Evolutionary conservation across 1,140 invertebrate species (phyloP).

Genomic region (Caenorhabditis remanei): DNA sequence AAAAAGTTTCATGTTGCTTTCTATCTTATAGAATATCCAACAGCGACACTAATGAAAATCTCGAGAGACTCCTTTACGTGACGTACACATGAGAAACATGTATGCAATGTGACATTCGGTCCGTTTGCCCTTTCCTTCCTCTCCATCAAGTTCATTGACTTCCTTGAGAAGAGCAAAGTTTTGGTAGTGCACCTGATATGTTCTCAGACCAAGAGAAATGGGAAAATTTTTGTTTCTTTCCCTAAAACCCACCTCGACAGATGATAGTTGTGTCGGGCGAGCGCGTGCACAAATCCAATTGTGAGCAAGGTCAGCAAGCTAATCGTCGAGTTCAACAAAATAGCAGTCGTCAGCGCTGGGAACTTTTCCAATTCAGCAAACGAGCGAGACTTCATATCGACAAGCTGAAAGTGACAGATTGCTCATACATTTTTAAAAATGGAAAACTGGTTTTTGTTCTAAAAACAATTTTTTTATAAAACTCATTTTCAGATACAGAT

Average conservation of each 20-base stretch:
- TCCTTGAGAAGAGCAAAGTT: background rate
- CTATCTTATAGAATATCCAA: background rate
- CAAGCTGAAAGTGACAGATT: constrained; percentile 16
- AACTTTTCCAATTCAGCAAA: constrained; percentile 51
- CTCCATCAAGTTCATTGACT: constrained; percentile 8
- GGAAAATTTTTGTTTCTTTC: background rate
- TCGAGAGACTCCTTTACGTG: constrained; percentile 52
- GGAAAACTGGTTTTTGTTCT: background rate
- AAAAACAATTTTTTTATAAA: background rate
- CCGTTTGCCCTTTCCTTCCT: background rate
- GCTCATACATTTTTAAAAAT: background rate
- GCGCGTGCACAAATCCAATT: constrained; percentile 54
- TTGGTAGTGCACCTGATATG: background rate
- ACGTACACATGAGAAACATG: constrained; percentile 24
- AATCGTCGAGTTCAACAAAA: constrained; percentile 57
- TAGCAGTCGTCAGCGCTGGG: constrained; percentile 30
- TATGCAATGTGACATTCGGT: constrained; percentile 44
- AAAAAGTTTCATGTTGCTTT: constrained; percentile 38
- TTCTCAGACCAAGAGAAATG: too few species aligned
- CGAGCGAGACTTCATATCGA: constrained; percentile 48
- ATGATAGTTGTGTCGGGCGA: constrained; percentile 53
- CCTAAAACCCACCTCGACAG: constrained; percentile 38
- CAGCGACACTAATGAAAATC: constrained; percentile 51
- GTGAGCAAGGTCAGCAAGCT: constrained; percentile 56
- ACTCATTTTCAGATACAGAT: background rate